Percentiles rank a stretch among this genome's conserved stretches.
Evolutionary conservation across 2,113 vertebrate genomes (phyloP).

Genomic region (Brachyhypopomus occidentalis): DNA sequence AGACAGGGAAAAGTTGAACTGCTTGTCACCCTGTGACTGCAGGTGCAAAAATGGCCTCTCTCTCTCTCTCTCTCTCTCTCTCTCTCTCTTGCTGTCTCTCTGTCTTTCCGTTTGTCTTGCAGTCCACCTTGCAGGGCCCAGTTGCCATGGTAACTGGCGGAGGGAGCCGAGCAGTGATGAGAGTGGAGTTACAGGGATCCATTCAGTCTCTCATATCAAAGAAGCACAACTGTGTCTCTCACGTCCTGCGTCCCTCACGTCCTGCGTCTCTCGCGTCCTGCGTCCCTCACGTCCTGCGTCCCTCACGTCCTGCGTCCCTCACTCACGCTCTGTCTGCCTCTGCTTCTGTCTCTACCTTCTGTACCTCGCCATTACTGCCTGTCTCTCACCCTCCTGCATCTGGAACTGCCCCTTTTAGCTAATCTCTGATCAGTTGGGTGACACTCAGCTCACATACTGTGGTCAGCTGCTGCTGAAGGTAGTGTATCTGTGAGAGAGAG

Average conservation of each 20-base stretch:
- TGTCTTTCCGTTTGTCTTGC: not conserved
- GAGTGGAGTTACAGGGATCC: slow-evolving; percentile 31
- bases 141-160: slow-evolving; percentile 58
- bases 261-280: no score
- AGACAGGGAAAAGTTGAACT: slow-evolving; percentile 43
- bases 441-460: slow-evolving; percentile 15
- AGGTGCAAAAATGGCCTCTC: slow-evolving; percentile 30
- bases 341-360: slow-evolving; percentile 11
- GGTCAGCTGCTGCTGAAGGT: not conserved
- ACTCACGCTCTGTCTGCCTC: not conserved
- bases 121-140: slow-evolving; percentile 45
- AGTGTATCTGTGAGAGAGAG: not conserved
- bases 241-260: not conserved
- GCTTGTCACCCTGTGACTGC: slow-evolving; percentile 25
- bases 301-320: no score
- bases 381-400: not conserved
- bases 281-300: no score
- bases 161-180: slow-evolving; percentile 45
- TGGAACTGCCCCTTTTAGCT: not conserved
- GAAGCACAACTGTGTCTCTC: not conserved
- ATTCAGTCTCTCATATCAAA: slow-evolving; percentile 47
- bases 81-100: not conserved
- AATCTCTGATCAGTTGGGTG: slow-evolving; percentile 2
- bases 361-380: not conserved
- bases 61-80: slow-evolving; percentile 19